phyloP scores from a whole-genome alignment of 2,797 vertebrate species.

The Coregonus sp. region DNA sequence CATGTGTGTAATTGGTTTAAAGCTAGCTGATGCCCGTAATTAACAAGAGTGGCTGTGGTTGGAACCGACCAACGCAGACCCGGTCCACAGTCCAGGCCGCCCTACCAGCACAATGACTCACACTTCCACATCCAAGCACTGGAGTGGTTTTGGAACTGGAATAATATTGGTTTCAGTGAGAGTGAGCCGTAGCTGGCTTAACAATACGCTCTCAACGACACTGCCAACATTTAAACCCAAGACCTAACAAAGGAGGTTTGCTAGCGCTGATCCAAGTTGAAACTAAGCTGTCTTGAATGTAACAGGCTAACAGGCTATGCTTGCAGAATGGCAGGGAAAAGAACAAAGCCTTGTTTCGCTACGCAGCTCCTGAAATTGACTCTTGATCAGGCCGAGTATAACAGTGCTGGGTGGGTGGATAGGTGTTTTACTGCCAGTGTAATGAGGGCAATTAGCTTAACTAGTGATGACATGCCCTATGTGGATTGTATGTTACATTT shows the following conservation, averaged over 20 bases:
- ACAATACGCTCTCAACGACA: constrained; percentile 33
- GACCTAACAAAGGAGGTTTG: constrained; percentile 4
- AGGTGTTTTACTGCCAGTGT: not conserved
- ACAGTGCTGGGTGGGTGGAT: not conserved
- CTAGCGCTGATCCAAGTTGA: not conserved
- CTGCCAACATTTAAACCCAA: constrained; percentile 37
- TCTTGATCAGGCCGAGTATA: not conserved
- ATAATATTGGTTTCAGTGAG: constrained; percentile 42
- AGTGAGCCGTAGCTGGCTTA: constrained; percentile 33
- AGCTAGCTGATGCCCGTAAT: constrained; percentile 63
- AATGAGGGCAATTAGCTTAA: not conserved
- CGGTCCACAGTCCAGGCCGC: constrained; percentile 8
- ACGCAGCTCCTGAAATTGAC: not conserved
- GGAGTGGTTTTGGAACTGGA: constrained; percentile 44
- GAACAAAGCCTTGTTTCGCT: not conserved
- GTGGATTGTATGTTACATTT: not conserved
- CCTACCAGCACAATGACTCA: constrained; percentile 62
- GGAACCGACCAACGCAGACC: constrained; percentile 37
- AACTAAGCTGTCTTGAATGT: not conserved
- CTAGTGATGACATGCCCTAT: not conserved
- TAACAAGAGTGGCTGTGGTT: constrained; percentile 58
- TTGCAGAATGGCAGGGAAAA: not conserved
- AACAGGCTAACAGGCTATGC: not conserved
- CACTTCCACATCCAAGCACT: constrained; percentile 35
- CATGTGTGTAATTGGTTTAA: constrained; percentile 76